Evolutionary conservation across 53 echinoderm and acorn worm genomes (phyloP), one percentile per base, ranked within the genome.

Genomic region (Patiria pectinifera): DNA sequence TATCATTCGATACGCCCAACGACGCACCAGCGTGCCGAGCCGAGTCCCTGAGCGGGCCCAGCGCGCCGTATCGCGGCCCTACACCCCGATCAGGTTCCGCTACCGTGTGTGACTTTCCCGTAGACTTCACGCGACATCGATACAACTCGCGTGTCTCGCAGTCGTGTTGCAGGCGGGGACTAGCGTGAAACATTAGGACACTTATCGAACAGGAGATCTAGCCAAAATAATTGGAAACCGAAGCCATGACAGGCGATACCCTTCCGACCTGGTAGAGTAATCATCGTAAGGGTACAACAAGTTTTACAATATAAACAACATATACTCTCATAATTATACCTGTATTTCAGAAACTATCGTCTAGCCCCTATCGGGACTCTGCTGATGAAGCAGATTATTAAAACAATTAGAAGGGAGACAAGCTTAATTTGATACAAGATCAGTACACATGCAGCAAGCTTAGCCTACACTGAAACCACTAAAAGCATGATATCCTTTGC

Each of bases 191-290:
- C 86, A 70, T 4, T 48, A 86, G 71, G 86, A 70, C 48, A 18
- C 72, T 86, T 86, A 86, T 86, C 86, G 46, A 72, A 69, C 8
- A 48, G 43, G 47, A 48, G 86, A 86, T 86, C 53, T 86, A 11
- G 75, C n/a, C 71, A 86, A 74, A 75, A 71, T 86, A 86, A 86
- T 86, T 86, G 86, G 86, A 74, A 71, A 86, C 23, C 23, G 85
- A 86, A 71, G 48, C 86, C 70, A 49, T 48, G 19, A 48, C 46
- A 13, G 70, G 43, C 70, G 72, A 86, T 71, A 86, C 48, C 74
- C 14, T 71, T 23, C 44, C 85, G n/a, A 43, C 48, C 70, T 60
- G 71, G 44, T 70, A 47, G 66, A 70, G 44, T 46, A 71, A 71
- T 86, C 53, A 53, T 6, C 53, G 8, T 53, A 8, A 21, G 13